Evolutionary conservation across 2,797 vertebrate species (phyloP).

Genomic region (Enteromius trimaculatus): DNA sequence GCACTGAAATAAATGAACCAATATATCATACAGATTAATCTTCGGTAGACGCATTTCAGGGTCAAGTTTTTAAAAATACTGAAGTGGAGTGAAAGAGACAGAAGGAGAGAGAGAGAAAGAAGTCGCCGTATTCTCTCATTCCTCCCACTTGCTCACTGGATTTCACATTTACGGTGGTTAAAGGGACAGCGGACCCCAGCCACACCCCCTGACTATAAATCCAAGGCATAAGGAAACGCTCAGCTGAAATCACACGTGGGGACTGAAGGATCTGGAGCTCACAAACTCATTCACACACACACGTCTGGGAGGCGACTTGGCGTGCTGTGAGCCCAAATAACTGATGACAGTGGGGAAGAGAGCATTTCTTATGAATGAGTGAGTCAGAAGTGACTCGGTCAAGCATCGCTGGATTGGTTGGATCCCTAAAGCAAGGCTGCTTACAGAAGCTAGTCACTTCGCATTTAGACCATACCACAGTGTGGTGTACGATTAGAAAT

Average conservation of each 20-base stretch:
- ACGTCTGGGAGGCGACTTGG: constrained; percentile 28
- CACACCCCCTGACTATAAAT: constrained; percentile 76
- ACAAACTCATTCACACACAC: constrained; percentile 58
- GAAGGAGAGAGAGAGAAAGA: constrained; percentile 31
- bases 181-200: constrained; percentile 63
- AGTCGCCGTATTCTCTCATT: constrained; percentile 73
- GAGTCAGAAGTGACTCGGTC: constrained; percentile 30
- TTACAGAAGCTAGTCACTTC: constrained; percentile 6
- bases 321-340: constrained; percentile 38
- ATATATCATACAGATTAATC: constrained; percentile 30
- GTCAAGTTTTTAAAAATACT: constrained; percentile 9
- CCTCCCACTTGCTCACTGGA: constrained; percentile 68
- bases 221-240: constrained; percentile 82
- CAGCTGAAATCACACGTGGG: constrained; percentile 83
- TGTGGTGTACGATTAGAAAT: constrained; percentile 28
- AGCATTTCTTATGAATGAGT: constrained; percentile 49
- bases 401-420: constrained; percentile 44
- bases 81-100: constrained; percentile 24
- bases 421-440: constrained; percentile 25
- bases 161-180: constrained; percentile 61
- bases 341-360: constrained; percentile 38
- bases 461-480: neutral
- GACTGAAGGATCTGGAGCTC: constrained; percentile 68
- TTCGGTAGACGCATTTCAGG: constrained; percentile 14
- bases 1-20: constrained; percentile 13